A percentile compares a stretch with the other conserved stretches of the same genome.
phyloP scores from a whole-genome alignment of 2,888 invertebrate genomes.

The Tipula helvola region DNA sequence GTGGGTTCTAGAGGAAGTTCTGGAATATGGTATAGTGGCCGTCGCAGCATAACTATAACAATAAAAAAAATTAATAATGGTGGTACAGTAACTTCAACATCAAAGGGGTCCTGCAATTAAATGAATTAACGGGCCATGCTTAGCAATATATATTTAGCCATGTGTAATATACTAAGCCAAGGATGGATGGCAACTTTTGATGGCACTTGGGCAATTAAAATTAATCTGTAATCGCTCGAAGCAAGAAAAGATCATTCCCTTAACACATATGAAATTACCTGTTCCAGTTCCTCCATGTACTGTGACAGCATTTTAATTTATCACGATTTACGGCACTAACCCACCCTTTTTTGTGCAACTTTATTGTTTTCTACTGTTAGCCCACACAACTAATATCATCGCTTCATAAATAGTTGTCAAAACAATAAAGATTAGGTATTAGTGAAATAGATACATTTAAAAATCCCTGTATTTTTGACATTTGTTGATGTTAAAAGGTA shows the following conservation, averaged over 20 bases:
- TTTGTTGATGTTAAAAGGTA: neutral
- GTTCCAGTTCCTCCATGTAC: slow-evolving; percentile 77
- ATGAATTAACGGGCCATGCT: neutral
- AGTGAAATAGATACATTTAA: neutral
- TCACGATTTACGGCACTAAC: neutral
- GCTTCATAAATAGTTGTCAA: neutral
- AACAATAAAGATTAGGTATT: neutral
- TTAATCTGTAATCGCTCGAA: no score
- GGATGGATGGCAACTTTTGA: no score
- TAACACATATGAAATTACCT: slow-evolving; percentile 39
- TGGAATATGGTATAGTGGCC: no score
- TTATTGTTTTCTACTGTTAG: no score
- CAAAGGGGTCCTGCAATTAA: slow-evolving; percentile 75
- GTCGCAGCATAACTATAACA: no score
- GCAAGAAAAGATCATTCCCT: no score
- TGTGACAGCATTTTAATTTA: slow-evolving; percentile 65
- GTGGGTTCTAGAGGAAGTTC: no score
- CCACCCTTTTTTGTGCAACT: neutral
- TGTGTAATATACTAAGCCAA: no score
- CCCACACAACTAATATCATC: neutral
- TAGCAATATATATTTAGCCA: no score
- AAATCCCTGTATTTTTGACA: neutral
- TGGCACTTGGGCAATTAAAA: no score
- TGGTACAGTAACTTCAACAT: no score
- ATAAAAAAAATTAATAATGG: no score